phyloP scores from a whole-genome alignment of 2,113 vertebrate genomes.

The Eulemur macaco region DNA sequence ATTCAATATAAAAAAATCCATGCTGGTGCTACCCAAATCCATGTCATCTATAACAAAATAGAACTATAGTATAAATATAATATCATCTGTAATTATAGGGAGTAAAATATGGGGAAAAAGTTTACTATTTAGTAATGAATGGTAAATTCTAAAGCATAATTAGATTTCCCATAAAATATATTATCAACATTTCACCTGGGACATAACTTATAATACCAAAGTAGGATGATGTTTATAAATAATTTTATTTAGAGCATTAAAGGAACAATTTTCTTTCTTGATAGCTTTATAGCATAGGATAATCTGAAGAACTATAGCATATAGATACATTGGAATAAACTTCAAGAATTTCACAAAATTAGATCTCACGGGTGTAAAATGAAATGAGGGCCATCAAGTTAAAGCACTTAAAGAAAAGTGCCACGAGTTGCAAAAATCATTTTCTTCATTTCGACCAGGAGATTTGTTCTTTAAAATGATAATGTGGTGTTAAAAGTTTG shows the following conservation, averaged over 20 bases:
- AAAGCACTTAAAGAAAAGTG: slow-evolving; percentile 65
- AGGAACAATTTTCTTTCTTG: background rate
- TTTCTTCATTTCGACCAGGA: slow-evolving; percentile 68
- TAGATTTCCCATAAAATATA: background rate
- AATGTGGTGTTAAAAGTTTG: slow-evolving; percentile 86
- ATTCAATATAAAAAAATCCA: background rate
- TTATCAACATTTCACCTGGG: background rate
- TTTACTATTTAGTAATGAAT: background rate
- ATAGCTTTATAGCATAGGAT: background rate
- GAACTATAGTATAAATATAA: background rate
- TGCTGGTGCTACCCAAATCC: background rate
- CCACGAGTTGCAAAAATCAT: slow-evolving; percentile 68
- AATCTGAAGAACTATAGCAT: background rate
- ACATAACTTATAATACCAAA: background rate
- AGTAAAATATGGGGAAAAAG: background rate
- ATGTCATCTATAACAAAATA: background rate
- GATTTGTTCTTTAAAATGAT: slow-evolving; percentile 76
- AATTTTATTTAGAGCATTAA: background rate
- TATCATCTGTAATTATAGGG: background rate
- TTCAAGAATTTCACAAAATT: background rate
- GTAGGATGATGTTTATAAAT: background rate
- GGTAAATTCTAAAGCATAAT: background rate
- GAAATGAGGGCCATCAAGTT: background rate
- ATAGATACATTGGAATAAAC: background rate
- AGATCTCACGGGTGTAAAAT: background rate